Evolutionary conservation across 2,797 vertebrate genomes (phyloP).

Genomic region (Carapus acus): DNA sequence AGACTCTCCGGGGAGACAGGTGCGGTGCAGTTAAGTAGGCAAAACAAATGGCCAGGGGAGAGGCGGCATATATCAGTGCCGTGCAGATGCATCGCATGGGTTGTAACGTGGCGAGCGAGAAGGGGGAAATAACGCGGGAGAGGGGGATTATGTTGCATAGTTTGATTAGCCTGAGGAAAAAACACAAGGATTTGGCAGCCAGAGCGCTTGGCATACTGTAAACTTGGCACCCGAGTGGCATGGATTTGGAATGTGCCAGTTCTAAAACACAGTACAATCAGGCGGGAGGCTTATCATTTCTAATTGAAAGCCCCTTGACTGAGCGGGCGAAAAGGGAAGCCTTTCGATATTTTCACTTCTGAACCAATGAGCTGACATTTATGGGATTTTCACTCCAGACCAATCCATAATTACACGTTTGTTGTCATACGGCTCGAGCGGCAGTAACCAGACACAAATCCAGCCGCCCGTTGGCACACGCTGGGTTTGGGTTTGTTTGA

Average conservation of each 20-base stretch:
- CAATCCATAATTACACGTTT: slow-evolving; percentile 17
- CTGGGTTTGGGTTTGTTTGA: not conserved
- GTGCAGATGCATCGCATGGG: slow-evolving; percentile 11
- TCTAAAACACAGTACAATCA: slow-evolving; percentile 1
- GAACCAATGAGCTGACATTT: slow-evolving; percentile 19
- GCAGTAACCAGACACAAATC: slow-evolving; percentile 1
- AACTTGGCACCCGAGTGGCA: slow-evolving; percentile 5
- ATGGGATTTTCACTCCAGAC: slow-evolving; percentile 14
- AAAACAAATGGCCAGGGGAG: slow-evolving; percentile 43
- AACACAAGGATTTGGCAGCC: slow-evolving; percentile 5
- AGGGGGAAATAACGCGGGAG: not conserved
- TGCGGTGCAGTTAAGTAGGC: slow-evolving; percentile 23
- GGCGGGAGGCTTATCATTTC: slow-evolving; percentile 7
- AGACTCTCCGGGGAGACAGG: slow-evolving; percentile 25
- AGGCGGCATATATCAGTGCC: slow-evolving; percentile 14
- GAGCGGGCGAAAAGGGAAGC: slow-evolving; percentile 11
- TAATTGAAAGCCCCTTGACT: slow-evolving; percentile 10
- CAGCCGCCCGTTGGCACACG: not conserved
- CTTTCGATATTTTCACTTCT: slow-evolving; percentile 10
- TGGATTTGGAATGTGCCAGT: not conserved
- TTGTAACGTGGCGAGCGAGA: not conserved
- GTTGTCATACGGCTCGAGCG: slow-evolving; percentile 9
- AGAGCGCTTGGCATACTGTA: not conserved
- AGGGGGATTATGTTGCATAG: slow-evolving; percentile 8
- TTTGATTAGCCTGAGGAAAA: slow-evolving; percentile 10